Evolutionary conservation across 2,797 vertebrate genomes (phyloP).

Genomic region (Sylvia borin): DNA sequence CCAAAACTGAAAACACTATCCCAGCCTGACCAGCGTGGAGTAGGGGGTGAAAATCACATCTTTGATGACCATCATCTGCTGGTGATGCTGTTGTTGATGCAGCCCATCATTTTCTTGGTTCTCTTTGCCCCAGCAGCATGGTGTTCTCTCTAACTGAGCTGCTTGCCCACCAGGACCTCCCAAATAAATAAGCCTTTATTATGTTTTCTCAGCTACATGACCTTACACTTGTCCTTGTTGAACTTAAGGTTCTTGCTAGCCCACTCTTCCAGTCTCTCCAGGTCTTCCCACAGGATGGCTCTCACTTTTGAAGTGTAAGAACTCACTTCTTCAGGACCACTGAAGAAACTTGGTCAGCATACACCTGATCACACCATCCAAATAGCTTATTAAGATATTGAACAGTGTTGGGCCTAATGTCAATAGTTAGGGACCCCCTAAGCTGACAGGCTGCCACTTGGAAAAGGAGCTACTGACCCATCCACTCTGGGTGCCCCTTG

Average conservation of each 20-base stretch:
- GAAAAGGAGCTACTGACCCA: background rate
- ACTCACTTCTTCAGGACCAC: too few species aligned
- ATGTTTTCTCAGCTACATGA: background rate
- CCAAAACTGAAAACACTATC: background rate
- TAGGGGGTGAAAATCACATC: background rate
- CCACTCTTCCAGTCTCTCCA: background rate
- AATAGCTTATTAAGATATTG: background rate
- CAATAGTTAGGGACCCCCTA: too few species aligned
- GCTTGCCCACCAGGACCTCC: background rate
- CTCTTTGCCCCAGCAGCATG: accelerated
- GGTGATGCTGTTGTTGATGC: background rate
- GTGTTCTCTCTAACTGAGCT: background rate
- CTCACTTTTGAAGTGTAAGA: background rate
- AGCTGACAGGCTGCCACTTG: background rate
- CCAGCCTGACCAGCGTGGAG: background rate
- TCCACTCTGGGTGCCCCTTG: background rate
- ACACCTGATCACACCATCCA: background rate
- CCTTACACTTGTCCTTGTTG: background rate
- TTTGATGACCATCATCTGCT: background rate
- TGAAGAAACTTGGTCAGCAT: background rate
- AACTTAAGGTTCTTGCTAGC: background rate
- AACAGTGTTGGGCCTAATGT: background rate
- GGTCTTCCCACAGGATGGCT: background rate
- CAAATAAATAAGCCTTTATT: background rate
- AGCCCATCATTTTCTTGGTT: background rate